phyloP scores from a whole-genome alignment of 2,113 vertebrate species.

The Thalassoma bifasciatum region DNA sequence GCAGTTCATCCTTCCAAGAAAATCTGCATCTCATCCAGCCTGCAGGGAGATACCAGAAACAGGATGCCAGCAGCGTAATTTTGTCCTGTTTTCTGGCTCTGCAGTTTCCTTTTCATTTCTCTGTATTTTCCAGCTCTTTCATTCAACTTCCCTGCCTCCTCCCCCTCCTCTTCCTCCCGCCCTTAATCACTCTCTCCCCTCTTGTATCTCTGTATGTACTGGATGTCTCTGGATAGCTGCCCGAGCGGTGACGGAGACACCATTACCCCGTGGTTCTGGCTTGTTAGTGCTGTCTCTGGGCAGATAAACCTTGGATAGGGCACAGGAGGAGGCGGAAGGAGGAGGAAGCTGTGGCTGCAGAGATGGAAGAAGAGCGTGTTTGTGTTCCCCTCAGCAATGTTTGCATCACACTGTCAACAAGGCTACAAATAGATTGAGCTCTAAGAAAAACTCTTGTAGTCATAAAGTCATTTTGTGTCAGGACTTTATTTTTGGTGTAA shows the following conservation, averaged over 20 bases:
- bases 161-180: conserved; percentile 22
- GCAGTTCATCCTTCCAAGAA: neutral
- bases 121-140: conserved; percentile 2
- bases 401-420: neutral
- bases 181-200: conserved; percentile 28
- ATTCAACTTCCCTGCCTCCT: neutral
- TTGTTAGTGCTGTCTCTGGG: conserved; percentile 72
- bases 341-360: conserved; percentile 35
- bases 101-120: neutral
- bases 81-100: conserved; percentile 17
- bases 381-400: neutral
- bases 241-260: conserved; percentile 53
- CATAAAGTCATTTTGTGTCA: neutral
- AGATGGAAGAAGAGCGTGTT: conserved; percentile 16
- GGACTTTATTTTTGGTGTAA: neutral
- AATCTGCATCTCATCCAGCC: conserved; percentile 3
- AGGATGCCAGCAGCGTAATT: neutral
- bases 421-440: neutral
- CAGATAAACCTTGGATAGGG: conserved; percentile 60
- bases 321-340: conserved; percentile 15
- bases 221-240: conserved; percentile 61
- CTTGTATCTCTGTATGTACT: conserved; percentile 18
- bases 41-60: conserved; percentile 17
- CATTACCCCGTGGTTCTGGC: conserved; percentile 44
- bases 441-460: neutral